phyloP scores from a whole-genome alignment of 2,113 vertebrate species.

The Camelus bactrianus region DNA sequence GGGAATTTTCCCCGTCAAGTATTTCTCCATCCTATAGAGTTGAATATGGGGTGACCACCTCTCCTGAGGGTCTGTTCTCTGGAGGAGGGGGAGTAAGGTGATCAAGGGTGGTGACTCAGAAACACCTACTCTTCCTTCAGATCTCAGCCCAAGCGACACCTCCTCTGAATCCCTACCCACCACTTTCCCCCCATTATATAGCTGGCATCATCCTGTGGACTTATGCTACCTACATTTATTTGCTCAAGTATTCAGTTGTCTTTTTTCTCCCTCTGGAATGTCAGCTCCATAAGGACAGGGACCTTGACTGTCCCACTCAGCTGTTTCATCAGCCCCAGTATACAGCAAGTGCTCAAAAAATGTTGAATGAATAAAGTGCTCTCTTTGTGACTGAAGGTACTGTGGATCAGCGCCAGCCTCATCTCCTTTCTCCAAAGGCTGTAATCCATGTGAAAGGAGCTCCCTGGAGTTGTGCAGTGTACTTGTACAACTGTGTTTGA shows the following conservation, averaged over 20 bases:
- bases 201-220: not conserved
- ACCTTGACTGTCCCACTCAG: not conserved
- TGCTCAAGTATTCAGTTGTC: not conserved
- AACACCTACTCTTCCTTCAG: not conserved
- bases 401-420: not conserved
- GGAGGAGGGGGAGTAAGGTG: too few species aligned
- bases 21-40: not conserved
- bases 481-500: not conserved
- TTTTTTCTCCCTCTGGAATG: not conserved
- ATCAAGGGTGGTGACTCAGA: not conserved
- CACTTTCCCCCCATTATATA: not conserved
- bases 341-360: not conserved
- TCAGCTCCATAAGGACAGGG: not conserved
- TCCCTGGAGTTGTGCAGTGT: not conserved
- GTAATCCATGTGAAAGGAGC: not conserved
- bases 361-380: not conserved
- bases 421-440: not conserved
- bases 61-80: not conserved
- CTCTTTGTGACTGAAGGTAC: not conserved
- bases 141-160: not conserved
- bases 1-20: not conserved
- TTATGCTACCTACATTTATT: not conserved
- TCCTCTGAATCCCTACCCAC: not conserved
- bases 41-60: not conserved
- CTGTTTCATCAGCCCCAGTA: not conserved